phyloP scores from a whole-genome alignment of 2,888 invertebrate species.

The Paralinhomoeus sp. region DNA sequence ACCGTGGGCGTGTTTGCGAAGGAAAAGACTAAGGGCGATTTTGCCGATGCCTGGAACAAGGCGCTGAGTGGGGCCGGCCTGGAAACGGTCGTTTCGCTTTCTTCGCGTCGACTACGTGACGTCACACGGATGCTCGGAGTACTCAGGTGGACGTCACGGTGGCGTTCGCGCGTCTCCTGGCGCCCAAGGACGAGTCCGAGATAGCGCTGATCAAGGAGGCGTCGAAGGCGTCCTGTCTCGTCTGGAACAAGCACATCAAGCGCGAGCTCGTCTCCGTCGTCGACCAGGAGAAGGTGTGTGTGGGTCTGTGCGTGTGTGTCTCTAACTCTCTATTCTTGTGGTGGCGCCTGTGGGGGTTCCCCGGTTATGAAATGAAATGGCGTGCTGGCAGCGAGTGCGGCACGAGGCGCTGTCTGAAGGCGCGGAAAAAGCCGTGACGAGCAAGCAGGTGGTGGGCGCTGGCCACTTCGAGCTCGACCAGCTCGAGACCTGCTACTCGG shows the following conservation, averaged over 20 bases:
- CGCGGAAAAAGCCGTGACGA: conserved; percentile 70
- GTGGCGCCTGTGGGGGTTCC: background rate
- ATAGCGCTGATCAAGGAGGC: conserved; percentile 71
- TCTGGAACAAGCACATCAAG: conserved; percentile 69
- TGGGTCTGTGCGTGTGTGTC: background rate
- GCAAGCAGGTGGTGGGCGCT: conserved; percentile 78
- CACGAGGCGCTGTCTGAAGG: conserved; percentile 83
- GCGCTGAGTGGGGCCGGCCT: background rate
- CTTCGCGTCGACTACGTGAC: background rate
- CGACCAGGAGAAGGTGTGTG: conserved; percentile 52
- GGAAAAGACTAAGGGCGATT: conserved; percentile 75
- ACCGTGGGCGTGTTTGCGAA: conserved; percentile 67
- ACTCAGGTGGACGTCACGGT: conserved; percentile 48
- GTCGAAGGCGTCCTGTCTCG: conserved; percentile 67
- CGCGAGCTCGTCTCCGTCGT: conserved; percentile 96
- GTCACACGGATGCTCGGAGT: background rate
- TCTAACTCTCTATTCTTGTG: background rate
- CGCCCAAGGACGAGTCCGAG: conserved; percentile 80
- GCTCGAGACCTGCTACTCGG: conserved; percentile 91
- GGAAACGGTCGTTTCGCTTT: background rate
- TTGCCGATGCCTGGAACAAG: conserved; percentile 65
- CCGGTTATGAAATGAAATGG: background rate
- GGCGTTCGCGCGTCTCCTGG: conserved; percentile 60
- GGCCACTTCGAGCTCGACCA: conserved; percentile 47
- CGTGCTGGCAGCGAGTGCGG: conserved; percentile 56